A percentile compares a stretch with the other conserved stretches of the same genome.
phyloP scores from a whole-genome alignment of 2,113 vertebrate genomes.

The Leucopsar rothschildi region DNA sequence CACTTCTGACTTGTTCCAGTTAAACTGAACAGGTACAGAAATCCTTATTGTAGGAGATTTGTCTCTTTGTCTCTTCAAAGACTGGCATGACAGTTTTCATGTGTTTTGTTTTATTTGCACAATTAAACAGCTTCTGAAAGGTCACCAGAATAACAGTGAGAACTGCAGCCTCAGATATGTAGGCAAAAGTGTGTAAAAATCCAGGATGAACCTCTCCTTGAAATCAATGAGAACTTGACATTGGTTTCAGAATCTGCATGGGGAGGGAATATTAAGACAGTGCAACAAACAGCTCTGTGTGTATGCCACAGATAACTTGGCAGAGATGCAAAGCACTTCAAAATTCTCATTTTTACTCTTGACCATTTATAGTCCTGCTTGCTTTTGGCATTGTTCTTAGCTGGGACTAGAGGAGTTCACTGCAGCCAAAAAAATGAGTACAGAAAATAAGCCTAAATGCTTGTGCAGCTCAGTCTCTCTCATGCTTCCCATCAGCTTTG shows the following conservation, averaged over 20 bases:
- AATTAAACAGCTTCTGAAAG: neutral
- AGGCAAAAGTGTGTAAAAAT: neutral
- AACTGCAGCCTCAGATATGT: neutral
- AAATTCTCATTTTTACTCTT: slow-evolving; percentile 28
- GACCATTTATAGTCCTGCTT: slow-evolving; percentile 34
- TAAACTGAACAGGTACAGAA: neutral
- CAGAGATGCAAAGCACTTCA: neutral
- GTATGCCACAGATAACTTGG: neutral
- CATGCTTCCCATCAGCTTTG: neutral
- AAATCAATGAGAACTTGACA: neutral
- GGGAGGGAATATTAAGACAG: neutral
- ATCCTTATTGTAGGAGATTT: neutral
- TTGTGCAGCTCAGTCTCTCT: neutral
- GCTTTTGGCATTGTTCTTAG: slow-evolving; percentile 29
- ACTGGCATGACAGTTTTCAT: neutral
- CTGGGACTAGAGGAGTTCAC: slow-evolving; percentile 16
- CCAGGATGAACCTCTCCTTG: neutral
- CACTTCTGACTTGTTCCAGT: neutral
- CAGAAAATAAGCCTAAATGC: neutral
- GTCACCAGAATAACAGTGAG: neutral
- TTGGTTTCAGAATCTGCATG: neutral
- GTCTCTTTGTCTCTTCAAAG: neutral
- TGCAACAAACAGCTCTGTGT: neutral
- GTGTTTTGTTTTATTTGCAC: neutral
- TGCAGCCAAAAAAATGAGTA: slow-evolving; percentile 21